Conservation (phyloP, 1,140 invertebrate species). For the Streblospio benedicti region DNA sequence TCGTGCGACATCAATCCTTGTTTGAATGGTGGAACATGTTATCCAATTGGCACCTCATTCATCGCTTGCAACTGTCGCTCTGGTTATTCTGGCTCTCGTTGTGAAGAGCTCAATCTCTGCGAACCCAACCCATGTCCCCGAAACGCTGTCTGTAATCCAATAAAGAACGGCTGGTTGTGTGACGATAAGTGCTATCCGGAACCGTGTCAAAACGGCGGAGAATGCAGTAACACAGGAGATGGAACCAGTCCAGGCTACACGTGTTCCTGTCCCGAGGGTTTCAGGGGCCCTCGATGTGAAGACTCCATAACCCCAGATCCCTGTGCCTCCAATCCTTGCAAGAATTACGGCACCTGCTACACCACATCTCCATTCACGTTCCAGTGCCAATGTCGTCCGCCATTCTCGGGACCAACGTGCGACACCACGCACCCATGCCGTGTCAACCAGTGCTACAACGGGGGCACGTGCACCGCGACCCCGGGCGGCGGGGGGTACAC, state of each 20-base stretch:
- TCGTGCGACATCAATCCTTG: neutral
- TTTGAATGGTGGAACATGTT: neutral
- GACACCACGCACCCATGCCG: constrained; percentile 29
- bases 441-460: constrained; percentile 31
- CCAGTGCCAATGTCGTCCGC: constrained; percentile 31
- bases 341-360: neutral
- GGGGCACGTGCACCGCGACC: constrained; percentile 34
- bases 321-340: too few species aligned
- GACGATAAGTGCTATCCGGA: constrained; percentile 73
- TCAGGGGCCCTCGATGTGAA: constrained; percentile 75
- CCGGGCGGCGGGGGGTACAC: too few species aligned
- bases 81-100: neutral
- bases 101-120: neutral
- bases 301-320: too few species aligned
- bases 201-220: constrained; percentile 77
- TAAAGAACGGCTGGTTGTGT: too few species aligned
- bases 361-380: too few species aligned
- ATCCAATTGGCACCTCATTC: neutral
- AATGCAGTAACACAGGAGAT: constrained; percentile 79
- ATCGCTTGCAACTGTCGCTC: neutral
- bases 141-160: too few species aligned
- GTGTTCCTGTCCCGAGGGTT: constrained; percentile 84
- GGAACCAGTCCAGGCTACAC: too few species aligned
- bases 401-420: constrained; percentile 32
- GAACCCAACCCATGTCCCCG: neutral